Evolutionary conservation across 2,113 vertebrate species (phyloP), one percentile per base, ranked within the genome.

Genomic region (Cyanoderma ruficeps): DNA sequence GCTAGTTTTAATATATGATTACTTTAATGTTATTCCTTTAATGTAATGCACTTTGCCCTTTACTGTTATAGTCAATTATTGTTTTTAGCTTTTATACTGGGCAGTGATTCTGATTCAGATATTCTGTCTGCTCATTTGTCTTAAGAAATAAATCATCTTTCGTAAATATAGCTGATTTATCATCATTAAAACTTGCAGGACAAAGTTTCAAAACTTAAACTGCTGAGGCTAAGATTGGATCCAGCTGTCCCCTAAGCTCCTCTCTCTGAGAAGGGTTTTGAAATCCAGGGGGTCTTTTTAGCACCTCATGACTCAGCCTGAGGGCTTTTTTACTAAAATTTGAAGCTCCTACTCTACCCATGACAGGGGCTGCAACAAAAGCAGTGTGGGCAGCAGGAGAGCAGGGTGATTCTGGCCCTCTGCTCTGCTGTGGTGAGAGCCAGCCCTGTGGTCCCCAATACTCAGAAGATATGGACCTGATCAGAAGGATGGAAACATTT

Each of bases 391-490:
- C 50, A 52, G 86, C 46, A 46, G 52, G 44, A 33, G 23, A 67
- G 15, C 28, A 33, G 8, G 7, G 2, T 1, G 23, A 70, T 55
- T 61, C 23, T 87, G 74, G 10, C n/a, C n/a, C 39, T 68, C 46
- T 27, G 44, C 35, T 65, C 60, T 74, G 22, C 47, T 30, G 44
- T 37, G 24, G 4, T 60, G 39, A 61, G 18, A 46, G 11, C 13
- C 25, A 70, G 16, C 41, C 52, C 35, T 46, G 11, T 5, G 4
- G 13, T 14, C 4, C 13, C 5, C 15, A 21, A 2, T 0, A 47
- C 2, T 20, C 6, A 4, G 60, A 17, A 27, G 10, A 39, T 10
- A 19, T 7, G 22, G 15, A 57, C 3, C 15, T 64, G 6, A 31
- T 19, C 10, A 11, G 14, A 46, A 33, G 19, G 24, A 2, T 68